Evolutionary conservation across 2,888 invertebrate genomes (phyloP).

Genomic region (Folsomia candida): DNA sequence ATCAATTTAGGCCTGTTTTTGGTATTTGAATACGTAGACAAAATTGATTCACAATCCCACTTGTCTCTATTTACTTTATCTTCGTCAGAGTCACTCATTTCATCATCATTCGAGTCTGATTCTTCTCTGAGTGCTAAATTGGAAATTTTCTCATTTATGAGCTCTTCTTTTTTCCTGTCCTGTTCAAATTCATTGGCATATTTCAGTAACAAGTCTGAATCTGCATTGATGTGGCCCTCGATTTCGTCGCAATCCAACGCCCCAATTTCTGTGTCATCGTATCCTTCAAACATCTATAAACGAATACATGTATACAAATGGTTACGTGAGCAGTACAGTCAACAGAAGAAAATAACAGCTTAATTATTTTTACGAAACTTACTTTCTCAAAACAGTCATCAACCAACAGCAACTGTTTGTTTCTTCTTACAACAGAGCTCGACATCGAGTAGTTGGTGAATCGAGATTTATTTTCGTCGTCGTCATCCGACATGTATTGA

Average conservation of each 20-base stretch:
- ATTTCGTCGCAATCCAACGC: slow-evolving; percentile 87
- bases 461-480: slow-evolving; percentile 78
- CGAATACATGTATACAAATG: too few species aligned
- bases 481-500: slow-evolving; percentile 55
- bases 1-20: slow-evolving; percentile 91
- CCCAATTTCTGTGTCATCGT: slow-evolving; percentile 85
- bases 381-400: slow-evolving; percentile 88
- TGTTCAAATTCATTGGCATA: slow-evolving; percentile 75
- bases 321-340: background rate
- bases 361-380: slow-evolving; percentile 46
- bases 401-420: slow-evolving; percentile 74
- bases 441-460: slow-evolving; percentile 93
- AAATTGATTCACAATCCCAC: slow-evolving; percentile 89
- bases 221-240: slow-evolving; percentile 70
- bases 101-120: slow-evolving; percentile 51
- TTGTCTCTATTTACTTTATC: slow-evolving; percentile 61
- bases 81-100: slow-evolving; percentile 52
- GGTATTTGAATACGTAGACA: slow-evolving; percentile 84
- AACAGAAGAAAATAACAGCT: too few species aligned
- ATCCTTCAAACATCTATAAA: slow-evolving; percentile 69
- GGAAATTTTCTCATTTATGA: slow-evolving; percentile 41
- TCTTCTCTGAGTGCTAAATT: slow-evolving; percentile 45
- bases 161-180: slow-evolving; percentile 56
- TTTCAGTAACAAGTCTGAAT: slow-evolving; percentile 68
- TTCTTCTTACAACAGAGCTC: slow-evolving; percentile 82